Percentiles rank a stretch among this genome's conserved stretches.
Evolutionary conservation across 2,797 vertebrate genomes (phyloP).

Genomic region (Silurus lanzhouensis): DNA sequence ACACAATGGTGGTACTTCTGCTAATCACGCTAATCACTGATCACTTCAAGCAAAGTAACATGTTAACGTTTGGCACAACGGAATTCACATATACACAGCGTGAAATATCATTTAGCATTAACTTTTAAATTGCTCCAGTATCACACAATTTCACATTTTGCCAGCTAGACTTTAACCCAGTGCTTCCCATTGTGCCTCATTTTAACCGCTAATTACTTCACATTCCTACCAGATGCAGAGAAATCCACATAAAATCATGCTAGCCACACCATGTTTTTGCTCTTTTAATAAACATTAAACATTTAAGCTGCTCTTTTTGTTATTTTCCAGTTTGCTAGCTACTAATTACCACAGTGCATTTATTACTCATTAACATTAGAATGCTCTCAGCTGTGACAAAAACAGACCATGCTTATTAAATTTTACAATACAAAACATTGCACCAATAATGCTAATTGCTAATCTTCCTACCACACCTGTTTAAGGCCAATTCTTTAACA

Average conservation of each 20-base stretch:
- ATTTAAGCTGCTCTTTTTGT: not conserved
- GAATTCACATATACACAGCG: not conserved
- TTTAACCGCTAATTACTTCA: conserved; percentile 31
- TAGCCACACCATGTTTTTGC: not conserved
- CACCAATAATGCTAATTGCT: not conserved
- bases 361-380: conserved; percentile 14
- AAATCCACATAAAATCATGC: not conserved
- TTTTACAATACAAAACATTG: not conserved
- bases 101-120: not conserved
- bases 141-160: not conserved
- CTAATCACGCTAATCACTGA: conserved; percentile 33
- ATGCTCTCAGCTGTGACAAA: not conserved
- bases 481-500: conserved; percentile 9
- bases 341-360: not conserved
- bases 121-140: not conserved
- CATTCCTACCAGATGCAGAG: not conserved
- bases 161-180: not conserved
- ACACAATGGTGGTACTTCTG: conserved; percentile 52
- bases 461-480: not conserved
- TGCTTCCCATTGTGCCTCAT: not conserved
- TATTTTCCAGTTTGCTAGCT: not conserved
- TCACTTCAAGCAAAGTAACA: conserved; percentile 12
- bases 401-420: not conserved
- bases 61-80: not conserved
- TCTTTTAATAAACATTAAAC: not conserved